Conservation (phyloP, 2,888 invertebrate species). For the Ligdia adustata region DNA sequence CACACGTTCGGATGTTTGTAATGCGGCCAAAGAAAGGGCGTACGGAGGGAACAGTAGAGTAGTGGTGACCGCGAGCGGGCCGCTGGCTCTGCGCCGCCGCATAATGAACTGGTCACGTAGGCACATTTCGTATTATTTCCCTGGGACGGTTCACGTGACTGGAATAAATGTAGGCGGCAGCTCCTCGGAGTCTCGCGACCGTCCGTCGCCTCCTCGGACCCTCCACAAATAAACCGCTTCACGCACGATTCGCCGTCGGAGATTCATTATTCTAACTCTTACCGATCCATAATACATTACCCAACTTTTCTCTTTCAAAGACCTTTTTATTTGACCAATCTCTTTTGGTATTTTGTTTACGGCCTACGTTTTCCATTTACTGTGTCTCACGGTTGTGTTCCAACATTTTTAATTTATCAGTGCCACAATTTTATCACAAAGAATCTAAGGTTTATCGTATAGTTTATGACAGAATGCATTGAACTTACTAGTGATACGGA, state of each 20-base stretch:
- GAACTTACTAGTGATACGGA: too few relatives aligned
- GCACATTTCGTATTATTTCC: constrained; percentile 84
- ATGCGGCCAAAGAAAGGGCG: constrained; percentile 51
- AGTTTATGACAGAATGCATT: too few relatives aligned
- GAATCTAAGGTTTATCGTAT: too few relatives aligned
- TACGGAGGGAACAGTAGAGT: constrained; percentile 27
- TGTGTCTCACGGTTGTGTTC: too few relatives aligned
- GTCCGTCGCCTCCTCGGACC: constrained; percentile 66
- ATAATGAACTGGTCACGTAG: constrained; percentile 84
- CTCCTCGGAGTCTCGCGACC: constrained; percentile 46
- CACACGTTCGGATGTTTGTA: constrained; percentile 62
- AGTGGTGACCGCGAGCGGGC: constrained; percentile 61
- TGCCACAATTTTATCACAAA: too few relatives aligned
- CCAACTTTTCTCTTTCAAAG: constrained; percentile 50
- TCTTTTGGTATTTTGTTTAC: constrained; percentile 36
- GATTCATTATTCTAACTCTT: constrained; percentile 82
- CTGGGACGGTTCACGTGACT: constrained; percentile 81
- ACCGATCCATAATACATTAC: constrained; percentile 67
- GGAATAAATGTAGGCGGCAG: constrained; percentile 72
- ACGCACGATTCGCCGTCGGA: constrained; percentile 79
- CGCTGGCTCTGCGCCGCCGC: constrained; percentile 70
- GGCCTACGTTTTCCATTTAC: constrained; percentile 35
- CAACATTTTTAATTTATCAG: too few relatives aligned
- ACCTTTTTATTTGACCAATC: constrained; percentile 49
- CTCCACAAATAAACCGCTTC: constrained; percentile 82